Percentiles rank a stretch among this genome's conserved stretches.
Evolutionary conservation across 2,113 vertebrate species (phyloP).

Genomic region (Dipodomys spectabilis): DNA sequence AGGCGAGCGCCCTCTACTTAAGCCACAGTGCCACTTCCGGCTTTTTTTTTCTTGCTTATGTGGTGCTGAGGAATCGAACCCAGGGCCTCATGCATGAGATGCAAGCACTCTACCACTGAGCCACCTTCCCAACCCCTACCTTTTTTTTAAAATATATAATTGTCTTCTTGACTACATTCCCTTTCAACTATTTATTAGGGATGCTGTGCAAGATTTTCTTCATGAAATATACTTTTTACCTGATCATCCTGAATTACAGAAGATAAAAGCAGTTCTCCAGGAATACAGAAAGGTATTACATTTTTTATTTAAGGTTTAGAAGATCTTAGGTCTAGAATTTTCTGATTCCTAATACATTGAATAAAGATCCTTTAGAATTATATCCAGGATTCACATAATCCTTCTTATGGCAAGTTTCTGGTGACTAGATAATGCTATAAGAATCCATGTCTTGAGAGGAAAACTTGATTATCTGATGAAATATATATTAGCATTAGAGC

Average conservation of each 20-base stretch:
- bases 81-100: no score
- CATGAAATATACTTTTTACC: constrained; percentile 99
- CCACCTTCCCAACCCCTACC: not conserved
- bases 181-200: constrained; percentile 84
- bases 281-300: constrained; percentile 95
- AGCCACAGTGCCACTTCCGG: no score
- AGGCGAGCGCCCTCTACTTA: no score
- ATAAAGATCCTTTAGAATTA: not conserved
- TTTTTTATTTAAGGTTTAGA: constrained; percentile 46
- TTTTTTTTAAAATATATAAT: no score
- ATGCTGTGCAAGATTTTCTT: constrained; percentile 95
- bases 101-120: no score
- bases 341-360: constrained; percentile 32
- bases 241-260: constrained; percentile 94
- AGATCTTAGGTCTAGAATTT: constrained; percentile 3
- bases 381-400: not conserved
- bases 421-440: constrained; percentile 11
- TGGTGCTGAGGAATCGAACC: no score
- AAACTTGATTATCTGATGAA: constrained; percentile 40
- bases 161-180: no score
- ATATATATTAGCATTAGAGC: not conserved
- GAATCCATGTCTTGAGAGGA: not conserved
- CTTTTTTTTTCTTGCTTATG: no score
- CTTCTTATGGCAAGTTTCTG: constrained; percentile 5
- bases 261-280: constrained; percentile 95